Evolutionary conservation across 2,797 vertebrate species (phyloP), one percentile per base, ranked within the genome.

Genomic region (Perodicticus potto): DNA sequence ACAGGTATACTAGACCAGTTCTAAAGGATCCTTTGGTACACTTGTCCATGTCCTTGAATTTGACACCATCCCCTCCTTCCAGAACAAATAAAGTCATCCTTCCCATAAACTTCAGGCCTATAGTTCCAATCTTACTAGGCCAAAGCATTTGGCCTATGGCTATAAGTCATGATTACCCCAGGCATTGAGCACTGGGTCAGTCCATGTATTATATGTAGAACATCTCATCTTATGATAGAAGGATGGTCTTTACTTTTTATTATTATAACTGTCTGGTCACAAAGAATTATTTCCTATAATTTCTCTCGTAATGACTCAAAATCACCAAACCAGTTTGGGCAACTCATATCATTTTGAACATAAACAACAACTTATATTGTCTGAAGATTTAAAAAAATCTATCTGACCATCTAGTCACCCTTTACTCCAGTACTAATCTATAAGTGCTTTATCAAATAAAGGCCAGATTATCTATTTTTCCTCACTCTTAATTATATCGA

Each of bases 271-370:
- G n/a, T 43, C 55, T 19, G 12, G 34, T 57, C 27, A 13, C 43
- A 83, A 88, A 78, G 23, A 93, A 88, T 27, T 65, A 32, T 40
- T 73, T 63, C 61, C 19, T 91, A 43, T 49, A 23, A 37, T 89
- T 80, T 59, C 43, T 89, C 65, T 88, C 40, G 3, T 93, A 78
- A 59, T 74, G 49, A 87, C 57, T 80, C 70, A 82, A 89, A 85
- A 53, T 89, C 49, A 92, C 20, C 59, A 86, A 84, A 89, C 34
- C 67, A 63, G 23, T 72, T 82, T 63, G 17, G 20, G 37, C 20
- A 82, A 61, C 67, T 78, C 43, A 57, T 55, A 32, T 34, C 14
- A 67, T 92, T 94, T 77, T 29, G 23, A 94, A 63, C 20, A 90
- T 76, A 76, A 93, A 84, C 23, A 88, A 73, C 65, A 63, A 77